A percentile compares a stretch with the other conserved stretches of the same genome.
phyloP scores from a whole-genome alignment of 2,888 invertebrate genomes.

The Pogonocherus hispidulus region DNA sequence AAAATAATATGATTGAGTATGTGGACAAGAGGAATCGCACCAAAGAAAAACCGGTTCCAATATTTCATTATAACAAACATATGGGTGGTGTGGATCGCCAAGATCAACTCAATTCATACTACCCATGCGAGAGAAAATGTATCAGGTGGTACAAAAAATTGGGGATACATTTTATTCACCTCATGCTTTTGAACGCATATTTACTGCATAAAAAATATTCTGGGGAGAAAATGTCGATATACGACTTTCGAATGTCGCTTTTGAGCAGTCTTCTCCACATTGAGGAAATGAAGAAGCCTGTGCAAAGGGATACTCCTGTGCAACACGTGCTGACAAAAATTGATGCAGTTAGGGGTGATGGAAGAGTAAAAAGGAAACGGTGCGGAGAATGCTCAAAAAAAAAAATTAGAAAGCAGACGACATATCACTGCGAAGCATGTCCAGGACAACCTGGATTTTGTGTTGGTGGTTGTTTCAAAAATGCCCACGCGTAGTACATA shows the following conservation, averaged over 20 bases:
- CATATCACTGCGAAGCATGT: not conserved
- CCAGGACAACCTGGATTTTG: not conserved
- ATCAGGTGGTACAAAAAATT: slow-evolving; percentile 53
- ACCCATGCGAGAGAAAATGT: slow-evolving; percentile 49
- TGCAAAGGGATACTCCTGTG: too few relatives aligned
- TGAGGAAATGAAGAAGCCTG: too few relatives aligned
- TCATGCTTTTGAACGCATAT: slow-evolving; percentile 35
- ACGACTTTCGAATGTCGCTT: slow-evolving; percentile 16
- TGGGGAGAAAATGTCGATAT: slow-evolving; percentile 7
- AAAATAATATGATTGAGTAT: too few relatives aligned
- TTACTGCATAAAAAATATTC: slow-evolving; percentile 33
- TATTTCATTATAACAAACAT: too few relatives aligned
- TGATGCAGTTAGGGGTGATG: too few relatives aligned
- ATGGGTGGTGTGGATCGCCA: too few relatives aligned
- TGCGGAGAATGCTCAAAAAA: not conserved
- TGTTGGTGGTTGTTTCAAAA: not conserved
- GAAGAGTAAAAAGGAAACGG: not conserved
- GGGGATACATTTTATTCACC: slow-evolving; percentile 41
- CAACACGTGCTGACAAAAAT: too few relatives aligned
- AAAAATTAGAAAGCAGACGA: not conserved
- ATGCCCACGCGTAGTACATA: too few relatives aligned
- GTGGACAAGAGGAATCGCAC: too few relatives aligned
- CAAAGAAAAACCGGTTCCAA: too few relatives aligned
- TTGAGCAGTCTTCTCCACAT: too few relatives aligned
- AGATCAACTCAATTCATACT: slow-evolving; percentile 54